Evolutionary conservation across 2,113 vertebrate genomes (phyloP), one percentile per base, ranked within the genome.

Genomic region (Tachuris rubrigastra): DNA sequence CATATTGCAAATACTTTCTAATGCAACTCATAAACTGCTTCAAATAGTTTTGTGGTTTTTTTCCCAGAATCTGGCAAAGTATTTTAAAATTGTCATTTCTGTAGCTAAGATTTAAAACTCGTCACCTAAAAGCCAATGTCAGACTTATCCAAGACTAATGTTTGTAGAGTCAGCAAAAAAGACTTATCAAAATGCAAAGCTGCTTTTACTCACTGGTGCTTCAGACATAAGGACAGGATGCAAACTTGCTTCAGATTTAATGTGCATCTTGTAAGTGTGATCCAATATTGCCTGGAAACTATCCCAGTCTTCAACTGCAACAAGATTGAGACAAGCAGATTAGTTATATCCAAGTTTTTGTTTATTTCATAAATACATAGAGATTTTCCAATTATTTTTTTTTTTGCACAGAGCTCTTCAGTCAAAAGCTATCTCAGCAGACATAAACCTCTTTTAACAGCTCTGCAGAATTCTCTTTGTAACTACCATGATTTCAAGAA

Each of bases 161-260:
- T 33, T 3, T 60, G 31, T 24, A 81, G 27, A 93, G 35, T 74
- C 41, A 93, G 27, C 27, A 85, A 80, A 75, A 92, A 92, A 53
- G 31, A 30, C 10, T 86, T 79, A 24, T 82, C 35, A 93, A 90
- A 83, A 82, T n/a, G 27, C 21, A 86, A 77, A 91, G 27, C 50
- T 62, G 33, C 50, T 96, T 94, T 87, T 93, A 97, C 99, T 99
- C 92, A 99, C 99, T 66, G 99, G 99, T 67, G 99, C 99, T 97
- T 99, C 99, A 12, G 99, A 99, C 99, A 99, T 99, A 86, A 99
- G 98, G 76, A 99, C 99, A 67, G 99, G 99, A 97, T 99, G 99
- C 91, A 99, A 97, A 94, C 98, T 99, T 77, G 99, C 98, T 97
- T 99, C 99, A 56, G 99, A 99, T 96, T 99, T 99, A 97, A 99